These are phyloP conservation scores for Palythoa grandis DNA, from an alignment of 92 coral and sea anemone genomes.

Conservation along the genomic window DNA sequence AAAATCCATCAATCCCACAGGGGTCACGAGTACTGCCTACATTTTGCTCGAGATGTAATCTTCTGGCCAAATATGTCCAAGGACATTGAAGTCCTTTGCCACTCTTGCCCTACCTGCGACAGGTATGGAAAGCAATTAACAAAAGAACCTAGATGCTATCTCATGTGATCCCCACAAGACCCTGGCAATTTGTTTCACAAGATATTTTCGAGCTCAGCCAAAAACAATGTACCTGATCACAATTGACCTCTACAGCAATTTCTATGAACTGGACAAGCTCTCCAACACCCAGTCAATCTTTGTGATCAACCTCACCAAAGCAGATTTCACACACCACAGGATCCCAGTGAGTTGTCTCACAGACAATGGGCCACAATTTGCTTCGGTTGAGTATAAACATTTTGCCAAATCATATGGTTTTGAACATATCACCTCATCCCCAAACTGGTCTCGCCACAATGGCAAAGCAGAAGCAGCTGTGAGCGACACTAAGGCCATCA, in stretches of 20 bases:
- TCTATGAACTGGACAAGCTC: background rate
- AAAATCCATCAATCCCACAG: constrained; percentile 40
- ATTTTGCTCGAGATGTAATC: no score
- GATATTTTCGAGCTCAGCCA: constrained; percentile 21
- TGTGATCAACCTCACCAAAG: background rate
- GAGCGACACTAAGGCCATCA: background rate
- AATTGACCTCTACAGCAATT: constrained; percentile 18
- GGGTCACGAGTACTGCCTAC: constrained; percentile 55
- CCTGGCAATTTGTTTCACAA: constrained; percentile 54
- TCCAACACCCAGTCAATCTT: background rate
- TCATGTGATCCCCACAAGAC: constrained; percentile 28
- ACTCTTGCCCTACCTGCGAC: constrained; percentile 44
- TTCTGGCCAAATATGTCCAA: constrained; percentile 57
- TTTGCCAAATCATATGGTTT: constrained; percentile 34
- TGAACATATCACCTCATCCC: constrained; percentile 40
- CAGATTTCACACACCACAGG: constrained; percentile 43
- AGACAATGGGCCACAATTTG: constrained; percentile 28
- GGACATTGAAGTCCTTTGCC: constrained; percentile 41
- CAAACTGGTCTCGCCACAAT: constrained; percentile 52
- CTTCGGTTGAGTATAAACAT: background rate
- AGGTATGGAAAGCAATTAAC: constrained; percentile 37
- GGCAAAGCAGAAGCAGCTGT: constrained; percentile 31
- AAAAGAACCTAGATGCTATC: constrained; percentile 46
- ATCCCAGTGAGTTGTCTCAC: constrained; percentile 41
- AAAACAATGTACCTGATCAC: constrained; percentile 40